These are phyloP conservation scores for Polia nebulosa DNA, from an alignment of 2,888 invertebrate genomes.

Conservation along the genomic window DNA sequence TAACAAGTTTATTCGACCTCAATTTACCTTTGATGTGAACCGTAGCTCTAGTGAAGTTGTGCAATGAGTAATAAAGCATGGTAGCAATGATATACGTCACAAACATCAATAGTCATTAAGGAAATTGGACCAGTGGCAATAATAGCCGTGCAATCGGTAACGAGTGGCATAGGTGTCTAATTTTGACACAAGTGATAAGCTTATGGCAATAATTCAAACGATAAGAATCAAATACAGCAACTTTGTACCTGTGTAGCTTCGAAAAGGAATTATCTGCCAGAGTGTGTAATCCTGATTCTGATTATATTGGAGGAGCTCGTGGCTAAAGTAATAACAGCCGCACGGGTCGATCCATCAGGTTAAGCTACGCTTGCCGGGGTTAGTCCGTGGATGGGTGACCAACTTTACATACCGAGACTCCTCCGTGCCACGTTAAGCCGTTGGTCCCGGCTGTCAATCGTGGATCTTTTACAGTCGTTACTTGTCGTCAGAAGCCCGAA, in stretches of 20 bases:
- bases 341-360: too few species aligned
- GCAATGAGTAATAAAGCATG: conserved; percentile 39
- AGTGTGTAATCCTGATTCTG: too few species aligned
- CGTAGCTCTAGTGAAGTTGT: conserved; percentile 12
- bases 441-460: too few species aligned
- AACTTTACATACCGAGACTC: too few species aligned
- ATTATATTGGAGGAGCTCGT: too few species aligned
- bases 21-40: neutral
- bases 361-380: too few species aligned
- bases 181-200: conserved; percentile 24
- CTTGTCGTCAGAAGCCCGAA: too few species aligned
- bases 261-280: neutral
- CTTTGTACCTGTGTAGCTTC: neutral
- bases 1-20: neutral
- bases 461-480: too few species aligned
- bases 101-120: conserved; percentile 59
- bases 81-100: conserved; percentile 36
- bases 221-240: neutral
- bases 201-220: conserved; percentile 6
- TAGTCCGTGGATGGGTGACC: too few species aligned
- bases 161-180: conserved; percentile 35
- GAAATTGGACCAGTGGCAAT: conserved; percentile 62
- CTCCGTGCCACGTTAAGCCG: too few species aligned
- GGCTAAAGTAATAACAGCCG: too few species aligned
- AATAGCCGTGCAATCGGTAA: conserved; percentile 41